Base-by-base conservation (phyloP, 2,113 vertebrate species). In the Antechinus stuartii region DNA sequence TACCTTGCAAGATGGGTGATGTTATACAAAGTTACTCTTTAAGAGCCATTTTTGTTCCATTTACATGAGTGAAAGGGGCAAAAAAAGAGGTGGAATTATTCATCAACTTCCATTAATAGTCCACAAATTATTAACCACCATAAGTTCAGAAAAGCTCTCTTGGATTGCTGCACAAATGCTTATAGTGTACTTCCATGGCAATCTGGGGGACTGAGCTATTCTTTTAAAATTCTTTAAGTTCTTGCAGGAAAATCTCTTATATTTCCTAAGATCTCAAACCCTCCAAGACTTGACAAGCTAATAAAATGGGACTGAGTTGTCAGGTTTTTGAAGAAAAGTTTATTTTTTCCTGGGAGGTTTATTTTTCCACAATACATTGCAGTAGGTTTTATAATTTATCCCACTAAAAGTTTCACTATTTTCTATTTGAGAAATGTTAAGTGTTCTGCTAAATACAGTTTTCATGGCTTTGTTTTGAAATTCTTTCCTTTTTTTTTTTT, bases 31-130 rank as follows among this genome's bases (percentile, higher is more conserved):
- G 68, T 30, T 53, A 3, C 0, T 57, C 46, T 35, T 24, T 8
- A 6, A n/a, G 76, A 30, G 2, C 42, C 0, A 27, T 50, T 54
- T 89, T 50, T 30, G 12, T 27, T 54, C 61, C 5, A 24, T 46
- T 23, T n/a, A 22, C 47, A 14, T 26, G 26, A 42, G 9, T 8
- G 8, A 50, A 11, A 14, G 8, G 8, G 0, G 22, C 25, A 0
- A 3, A 16, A 2, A 30, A 3, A 22, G 12, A n/a, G 0, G 14
- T 76, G 0, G 2, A 27, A 2, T 19, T 7, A 2, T 53, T 57
- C 14, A 23, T 19, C 16, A 35, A 0, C 0, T 5, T 42, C 1
- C 9, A 27, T 8, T 24, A 3, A 0, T 0, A 12, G 2, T 9
- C 42, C 24, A 23, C 91, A 50, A 90, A 93, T 47, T 27, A n/a